phyloP scores from a whole-genome alignment of 1,140 invertebrate species.

The Mactra quadrangularis region DNA sequence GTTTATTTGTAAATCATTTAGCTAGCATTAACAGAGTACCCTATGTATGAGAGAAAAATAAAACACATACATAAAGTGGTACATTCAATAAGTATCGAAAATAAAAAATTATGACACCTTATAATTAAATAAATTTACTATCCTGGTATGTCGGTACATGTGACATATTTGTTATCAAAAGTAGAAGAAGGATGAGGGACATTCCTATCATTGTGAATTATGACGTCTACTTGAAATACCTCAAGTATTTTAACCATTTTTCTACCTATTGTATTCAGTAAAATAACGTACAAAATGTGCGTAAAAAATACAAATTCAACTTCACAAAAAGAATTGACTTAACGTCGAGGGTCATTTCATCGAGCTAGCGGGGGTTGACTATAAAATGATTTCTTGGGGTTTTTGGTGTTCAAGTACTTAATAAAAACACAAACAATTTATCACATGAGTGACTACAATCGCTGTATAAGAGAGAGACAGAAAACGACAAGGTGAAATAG shows the following conservation, averaged over 20 bases:
- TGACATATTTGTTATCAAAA: no score
- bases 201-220: constrained; percentile 30
- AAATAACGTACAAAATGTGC: constrained; percentile 39
- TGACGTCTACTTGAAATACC: constrained; percentile 28
- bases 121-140: no score
- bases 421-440: constrained; percentile 59
- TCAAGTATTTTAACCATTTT: constrained; percentile 33
- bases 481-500: constrained; percentile 27
- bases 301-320: constrained; percentile 43
- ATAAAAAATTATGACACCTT: no score
- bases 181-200: no score
- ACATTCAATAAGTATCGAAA: no score
- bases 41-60: no score
- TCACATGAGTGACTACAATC: constrained; percentile 37
- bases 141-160: no score
- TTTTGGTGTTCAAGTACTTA: constrained; percentile 45
- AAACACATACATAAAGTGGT: no score
- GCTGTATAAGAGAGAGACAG: not conserved
- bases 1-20: no score
- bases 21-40: no score
- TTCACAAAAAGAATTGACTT: constrained; percentile 22
- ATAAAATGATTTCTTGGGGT: constrained; percentile 7
- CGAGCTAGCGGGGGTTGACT: constrained; percentile 1
- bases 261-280: constrained; percentile 27
- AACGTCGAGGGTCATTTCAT: constrained; percentile 30